Base-by-base conservation (phyloP, 2,888 invertebrate species). In the Dimorphilus gyrociliatus region DNA sequence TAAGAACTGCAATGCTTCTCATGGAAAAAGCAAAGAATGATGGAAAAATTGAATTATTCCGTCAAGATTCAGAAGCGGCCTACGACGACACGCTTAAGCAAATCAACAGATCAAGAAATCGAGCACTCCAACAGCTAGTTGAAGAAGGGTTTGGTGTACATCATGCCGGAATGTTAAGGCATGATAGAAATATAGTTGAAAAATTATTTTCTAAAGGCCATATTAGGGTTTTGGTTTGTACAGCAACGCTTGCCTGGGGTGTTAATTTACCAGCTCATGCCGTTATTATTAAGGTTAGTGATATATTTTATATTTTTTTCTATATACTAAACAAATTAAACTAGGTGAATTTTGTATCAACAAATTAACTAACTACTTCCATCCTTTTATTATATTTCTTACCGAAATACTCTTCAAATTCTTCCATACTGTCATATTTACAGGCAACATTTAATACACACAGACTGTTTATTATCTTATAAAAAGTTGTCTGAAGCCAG, bases 191-290 rank as follows among this genome's bases (percentile, higher is more conserved):
- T 46, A 45, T 55, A 25, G 61, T 63, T 19, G 94, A 97, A 61
- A 80, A 78, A 55, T 78, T 79, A 49, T 97, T 97, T 55, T 66
- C 76, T 0, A 78, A 79, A 33, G 92, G 92, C 0, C 72, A 76
- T 39, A 75, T 88, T 36, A 81, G 77, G 55, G 85, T 71, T 8
- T 66, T 99, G 2, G 81, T 88, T 6, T 94, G 94, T 57, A 99
- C 97, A 0, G 82, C 97, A 0, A 99, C 97, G 0, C 68, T 99
- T 18, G 97, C 97, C 16, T 99, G 97, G 97, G 97, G 97, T 45
- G 94, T 99, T 4, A 99, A 99, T 67, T 69, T 99, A 41, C 97
- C 97, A 0, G 97, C 97, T 0, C 92, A 94, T 60, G 92, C 86
- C 18, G 94, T 97, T 39, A 75, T 97, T 28, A 90, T 90, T 40